phyloP scores from a whole-genome alignment of 1,140 invertebrate species.

The Brachionus sp. region DNA sequence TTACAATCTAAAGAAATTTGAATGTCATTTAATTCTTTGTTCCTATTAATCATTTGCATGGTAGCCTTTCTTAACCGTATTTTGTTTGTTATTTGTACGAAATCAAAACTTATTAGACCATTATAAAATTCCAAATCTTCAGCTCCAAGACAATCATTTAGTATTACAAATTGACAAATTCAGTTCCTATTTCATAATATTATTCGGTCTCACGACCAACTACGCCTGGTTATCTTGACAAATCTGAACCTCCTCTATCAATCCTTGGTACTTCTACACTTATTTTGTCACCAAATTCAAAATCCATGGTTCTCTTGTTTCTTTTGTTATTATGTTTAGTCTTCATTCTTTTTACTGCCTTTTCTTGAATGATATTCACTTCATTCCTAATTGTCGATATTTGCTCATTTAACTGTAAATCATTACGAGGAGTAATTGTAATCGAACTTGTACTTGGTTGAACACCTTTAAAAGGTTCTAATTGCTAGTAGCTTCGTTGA shows the following conservation, averaged over 20 bases:
- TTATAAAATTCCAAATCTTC: background rate
- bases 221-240: background rate
- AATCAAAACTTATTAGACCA: slow-evolving; percentile 15
- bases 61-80: background rate
- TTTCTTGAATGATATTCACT: slow-evolving; percentile 5
- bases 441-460: background rate
- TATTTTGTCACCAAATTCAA: slow-evolving; percentile 2
- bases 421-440: background rate
- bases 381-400: background rate
- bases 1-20: too few relatives aligned
- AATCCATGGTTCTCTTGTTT: slow-evolving; percentile 4
- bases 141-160: slow-evolving; percentile 3
- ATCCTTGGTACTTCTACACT: slow-evolving; percentile 6
- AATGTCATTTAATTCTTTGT: too few relatives aligned
- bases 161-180: background rate
- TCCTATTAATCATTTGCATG: background rate
- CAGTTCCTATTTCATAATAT: slow-evolving; percentile 5
- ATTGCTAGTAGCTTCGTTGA: background rate
- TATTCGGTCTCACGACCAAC: background rate
- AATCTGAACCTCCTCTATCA: background rate
- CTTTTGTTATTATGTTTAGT: background rate
- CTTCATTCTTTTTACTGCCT: background rate
- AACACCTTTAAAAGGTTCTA: background rate
- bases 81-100: background rate
- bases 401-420: background rate